These are phyloP conservation scores for Sebastes minor DNA, from an alignment of 2,797 vertebrate species.

Conservation along the genomic window DNA sequence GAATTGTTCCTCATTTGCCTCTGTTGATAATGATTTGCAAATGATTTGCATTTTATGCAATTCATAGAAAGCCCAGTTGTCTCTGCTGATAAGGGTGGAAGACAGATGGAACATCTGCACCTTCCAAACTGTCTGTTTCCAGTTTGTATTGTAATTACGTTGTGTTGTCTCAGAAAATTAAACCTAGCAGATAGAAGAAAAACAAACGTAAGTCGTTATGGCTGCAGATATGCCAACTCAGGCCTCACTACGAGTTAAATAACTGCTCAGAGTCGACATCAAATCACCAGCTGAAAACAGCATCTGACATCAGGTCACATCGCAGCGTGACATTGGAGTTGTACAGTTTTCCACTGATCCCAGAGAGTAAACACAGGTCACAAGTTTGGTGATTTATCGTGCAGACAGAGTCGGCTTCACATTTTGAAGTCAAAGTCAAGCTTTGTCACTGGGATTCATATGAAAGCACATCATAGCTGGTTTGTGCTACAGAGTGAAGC, in stretches of 20 bases:
- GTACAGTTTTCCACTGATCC: constrained; percentile 9
- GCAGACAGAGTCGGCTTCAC: not conserved
- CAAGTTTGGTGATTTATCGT: constrained; percentile 6
- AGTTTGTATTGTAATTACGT: not conserved
- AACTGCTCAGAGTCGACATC: not conserved
- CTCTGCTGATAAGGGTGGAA: not conserved
- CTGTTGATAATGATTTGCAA: constrained; percentile 11
- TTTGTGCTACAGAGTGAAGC: not conserved
- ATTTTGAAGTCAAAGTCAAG: not conserved
- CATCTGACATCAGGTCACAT: constrained; percentile 29
- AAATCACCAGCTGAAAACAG: not conserved
- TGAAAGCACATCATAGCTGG: not conserved
- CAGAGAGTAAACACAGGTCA: constrained; percentile 16
- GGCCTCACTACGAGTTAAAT: not conserved
- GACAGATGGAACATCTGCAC: not conserved
- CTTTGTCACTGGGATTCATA: not conserved
- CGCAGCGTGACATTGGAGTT: constrained; percentile 15
- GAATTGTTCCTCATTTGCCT: constrained; percentile 8
- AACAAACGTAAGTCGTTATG: not conserved
- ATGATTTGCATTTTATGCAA: not conserved
- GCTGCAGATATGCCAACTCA: not conserved
- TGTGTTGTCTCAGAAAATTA: not conserved
- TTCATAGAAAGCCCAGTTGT: not conserved
- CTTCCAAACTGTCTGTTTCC: not conserved
- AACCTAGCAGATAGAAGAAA: not conserved